phyloP scores from a whole-genome alignment of 1,140 invertebrate species.

The Augochlora pura region DNA sequence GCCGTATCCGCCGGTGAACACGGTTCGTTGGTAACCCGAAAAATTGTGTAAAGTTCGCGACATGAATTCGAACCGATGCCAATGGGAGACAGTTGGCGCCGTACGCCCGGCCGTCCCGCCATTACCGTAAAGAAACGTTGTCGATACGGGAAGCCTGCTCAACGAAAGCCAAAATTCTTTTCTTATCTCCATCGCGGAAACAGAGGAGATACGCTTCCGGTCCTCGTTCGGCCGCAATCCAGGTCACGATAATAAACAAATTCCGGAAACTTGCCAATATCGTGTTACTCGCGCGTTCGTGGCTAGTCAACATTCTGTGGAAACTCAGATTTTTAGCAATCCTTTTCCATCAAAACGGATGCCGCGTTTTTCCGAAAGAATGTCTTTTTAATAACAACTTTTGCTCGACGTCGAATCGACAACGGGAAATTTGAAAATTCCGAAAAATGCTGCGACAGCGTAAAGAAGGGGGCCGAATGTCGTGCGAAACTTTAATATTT shows the following conservation, averaged over 20 bases:
- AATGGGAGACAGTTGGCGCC: constrained; percentile 26
- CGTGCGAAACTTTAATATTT: too few relatives aligned
- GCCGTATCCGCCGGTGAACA: constrained; percentile 4
- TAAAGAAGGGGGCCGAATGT: too few relatives aligned
- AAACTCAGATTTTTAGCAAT: too few relatives aligned
- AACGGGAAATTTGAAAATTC: too few relatives aligned
- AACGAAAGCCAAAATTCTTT: neutral
- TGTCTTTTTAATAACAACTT: too few relatives aligned
- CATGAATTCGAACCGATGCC: constrained; percentile 7
- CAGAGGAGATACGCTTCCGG: neutral
- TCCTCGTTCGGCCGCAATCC: neutral
- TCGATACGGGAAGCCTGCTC: neutral
- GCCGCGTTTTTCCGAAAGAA: too few relatives aligned
- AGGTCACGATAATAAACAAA: neutral
- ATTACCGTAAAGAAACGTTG: constrained; percentile 11
- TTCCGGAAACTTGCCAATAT: too few relatives aligned
- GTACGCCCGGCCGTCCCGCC: neutral
- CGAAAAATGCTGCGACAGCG: too few relatives aligned
- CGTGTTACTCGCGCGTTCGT: too few relatives aligned
- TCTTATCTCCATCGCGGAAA: neutral
- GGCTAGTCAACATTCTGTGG: too few relatives aligned
- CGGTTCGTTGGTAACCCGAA: constrained; percentile 23
- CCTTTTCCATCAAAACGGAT: too few relatives aligned
- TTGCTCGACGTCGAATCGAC: too few relatives aligned
- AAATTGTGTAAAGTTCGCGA: constrained; percentile 26